Evolutionary conservation across 1,140 invertebrate species (phyloP).

Genomic region (Caenorhabditis briggsae): DNA sequence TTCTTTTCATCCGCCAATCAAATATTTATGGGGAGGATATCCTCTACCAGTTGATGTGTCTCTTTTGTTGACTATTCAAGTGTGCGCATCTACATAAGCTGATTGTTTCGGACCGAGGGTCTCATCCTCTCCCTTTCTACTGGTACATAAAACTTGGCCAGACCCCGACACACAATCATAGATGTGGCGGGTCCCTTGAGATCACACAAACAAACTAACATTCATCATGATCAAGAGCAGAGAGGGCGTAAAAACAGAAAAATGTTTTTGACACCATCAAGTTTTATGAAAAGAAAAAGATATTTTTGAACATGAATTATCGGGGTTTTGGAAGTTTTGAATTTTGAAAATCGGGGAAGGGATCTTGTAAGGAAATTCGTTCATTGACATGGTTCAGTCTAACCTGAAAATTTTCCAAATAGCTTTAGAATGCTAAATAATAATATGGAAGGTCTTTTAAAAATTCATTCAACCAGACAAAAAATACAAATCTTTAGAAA

Average conservation of each 20-base stretch:
- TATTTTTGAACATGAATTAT: not conserved
- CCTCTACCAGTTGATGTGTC: not conserved
- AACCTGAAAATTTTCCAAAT: too few species aligned
- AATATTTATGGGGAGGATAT: slow-evolving; percentile 17
- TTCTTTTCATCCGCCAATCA: slow-evolving; percentile 8
- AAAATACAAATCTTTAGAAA: too few species aligned
- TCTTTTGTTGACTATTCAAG: slow-evolving; percentile 27
- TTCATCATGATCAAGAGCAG: slow-evolving; percentile 45
- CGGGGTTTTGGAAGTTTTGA: too few species aligned
- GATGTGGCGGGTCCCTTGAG: slow-evolving; percentile 29
- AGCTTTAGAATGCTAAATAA: too few species aligned
- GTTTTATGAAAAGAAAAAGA: not conserved
- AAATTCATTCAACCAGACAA: too few species aligned
- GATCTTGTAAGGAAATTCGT: too few species aligned
- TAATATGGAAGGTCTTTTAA: too few species aligned
- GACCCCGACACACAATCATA: slow-evolving; percentile 29
- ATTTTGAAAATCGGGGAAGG: too few species aligned
- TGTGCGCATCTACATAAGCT: slow-evolving; percentile 53
- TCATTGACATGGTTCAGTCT: too few species aligned
- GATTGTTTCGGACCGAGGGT: slow-evolving; percentile 8
- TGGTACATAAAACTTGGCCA: not conserved
- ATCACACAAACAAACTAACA: not conserved
- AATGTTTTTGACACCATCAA: not conserved
- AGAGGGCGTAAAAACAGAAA: not conserved
- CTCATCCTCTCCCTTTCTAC: too few species aligned